Conservation (phyloP, 2,113 vertebrate genomes). For the Podocnemis expansa region DNA sequence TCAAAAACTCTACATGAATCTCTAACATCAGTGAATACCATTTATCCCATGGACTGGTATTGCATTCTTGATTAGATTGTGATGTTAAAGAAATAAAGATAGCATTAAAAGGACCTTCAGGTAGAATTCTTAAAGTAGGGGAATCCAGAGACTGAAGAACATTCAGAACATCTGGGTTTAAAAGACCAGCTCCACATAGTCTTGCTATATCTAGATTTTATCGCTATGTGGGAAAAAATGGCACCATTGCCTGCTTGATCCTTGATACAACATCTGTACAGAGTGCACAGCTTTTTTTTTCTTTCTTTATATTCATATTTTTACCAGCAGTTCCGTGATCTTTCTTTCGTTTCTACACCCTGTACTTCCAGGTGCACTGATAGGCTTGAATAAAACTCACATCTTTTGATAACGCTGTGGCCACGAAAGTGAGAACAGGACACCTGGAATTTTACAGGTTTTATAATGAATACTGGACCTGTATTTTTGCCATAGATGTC, state of each 20-base stretch:
- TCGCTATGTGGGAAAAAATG: not conserved
- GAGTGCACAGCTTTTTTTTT: not conserved
- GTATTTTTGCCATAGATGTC: not conserved
- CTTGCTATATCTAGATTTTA: not conserved
- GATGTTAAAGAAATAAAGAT: not conserved
- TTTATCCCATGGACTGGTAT: not conserved
- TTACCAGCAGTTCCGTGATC: not conserved
- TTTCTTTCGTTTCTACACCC: not conserved
- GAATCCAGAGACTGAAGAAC: not conserved
- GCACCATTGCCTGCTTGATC: not conserved
- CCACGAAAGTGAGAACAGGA: not conserved
- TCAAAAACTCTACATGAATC: not conserved
- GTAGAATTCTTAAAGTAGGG: not conserved
- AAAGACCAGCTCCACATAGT: not conserved
- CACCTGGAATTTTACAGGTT: constrained; percentile 17
- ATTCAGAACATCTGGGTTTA: not conserved
- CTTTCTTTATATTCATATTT: not conserved
- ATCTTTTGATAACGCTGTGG: not conserved
- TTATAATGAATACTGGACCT: constrained; percentile 1
- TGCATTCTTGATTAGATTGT: not conserved
- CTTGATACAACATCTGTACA: not conserved
- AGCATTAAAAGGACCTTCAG: not conserved
- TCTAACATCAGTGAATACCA: not conserved
- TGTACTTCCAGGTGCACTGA: not conserved
- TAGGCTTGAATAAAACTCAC: not conserved